Percentiles rank a stretch among this genome's conserved stretches.
phyloP scores from a whole-genome alignment of 2,797 vertebrate species.

The Siniperca undulata region DNA sequence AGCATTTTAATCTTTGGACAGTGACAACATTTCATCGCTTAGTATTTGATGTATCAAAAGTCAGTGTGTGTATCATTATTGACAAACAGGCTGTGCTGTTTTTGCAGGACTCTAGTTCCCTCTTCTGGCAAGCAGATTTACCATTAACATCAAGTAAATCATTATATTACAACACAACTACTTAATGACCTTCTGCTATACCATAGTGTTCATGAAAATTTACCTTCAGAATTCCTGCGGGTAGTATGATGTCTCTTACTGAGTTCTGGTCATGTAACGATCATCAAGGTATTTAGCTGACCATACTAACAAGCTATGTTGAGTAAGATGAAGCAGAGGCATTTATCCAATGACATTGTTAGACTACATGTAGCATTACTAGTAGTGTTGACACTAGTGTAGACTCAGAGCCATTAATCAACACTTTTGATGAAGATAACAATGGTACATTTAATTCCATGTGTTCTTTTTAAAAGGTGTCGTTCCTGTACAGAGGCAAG shows the following conservation, averaged over 20 bases:
- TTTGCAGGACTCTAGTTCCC: slow-evolving; percentile 78
- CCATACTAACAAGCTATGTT: not conserved
- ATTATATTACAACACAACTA: not conserved
- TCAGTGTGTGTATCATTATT: slow-evolving; percentile 2
- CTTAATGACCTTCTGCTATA: not conserved
- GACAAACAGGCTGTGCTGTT: slow-evolving; percentile 30
- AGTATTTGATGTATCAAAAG: slow-evolving; percentile 2
- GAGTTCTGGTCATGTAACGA: not conserved
- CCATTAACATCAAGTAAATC: not conserved
- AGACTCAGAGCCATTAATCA: not conserved
- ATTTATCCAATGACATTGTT: not conserved
- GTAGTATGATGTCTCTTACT: not conserved
- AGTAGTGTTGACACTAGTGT: not conserved
- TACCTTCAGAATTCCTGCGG: not conserved
- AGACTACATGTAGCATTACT: not conserved
- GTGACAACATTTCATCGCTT: not conserved
- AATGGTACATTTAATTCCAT: not conserved
- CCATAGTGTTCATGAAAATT: not conserved
- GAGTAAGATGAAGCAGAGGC: not conserved
- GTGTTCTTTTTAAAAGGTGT: not conserved
- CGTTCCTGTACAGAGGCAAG: not conserved
- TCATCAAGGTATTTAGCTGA: not conserved
- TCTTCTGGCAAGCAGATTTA: slow-evolving; percentile 75
- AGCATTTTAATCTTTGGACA: not conserved
- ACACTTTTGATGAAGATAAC: not conserved